These are phyloP conservation scores for Drosophila sordidapex DNA, from an alignment of 2,888 invertebrate genomes.

Conservation along the genomic window DNA sequence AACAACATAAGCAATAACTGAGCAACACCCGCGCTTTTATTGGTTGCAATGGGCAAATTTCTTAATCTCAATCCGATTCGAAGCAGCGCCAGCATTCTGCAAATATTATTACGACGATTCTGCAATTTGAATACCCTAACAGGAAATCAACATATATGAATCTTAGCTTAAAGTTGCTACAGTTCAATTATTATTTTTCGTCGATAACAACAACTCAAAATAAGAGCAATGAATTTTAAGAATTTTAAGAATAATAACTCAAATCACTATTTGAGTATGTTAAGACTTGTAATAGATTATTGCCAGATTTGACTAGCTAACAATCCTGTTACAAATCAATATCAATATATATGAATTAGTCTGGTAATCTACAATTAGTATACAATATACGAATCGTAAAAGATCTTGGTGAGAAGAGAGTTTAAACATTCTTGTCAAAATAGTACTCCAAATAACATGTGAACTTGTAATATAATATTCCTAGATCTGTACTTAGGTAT, in stretches of 20 bases:
- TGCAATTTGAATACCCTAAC: slow-evolving; percentile 26
- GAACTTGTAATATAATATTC: background rate
- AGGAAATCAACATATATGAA: background rate
- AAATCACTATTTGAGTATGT: no score
- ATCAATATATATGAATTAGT: no score
- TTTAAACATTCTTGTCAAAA: background rate
- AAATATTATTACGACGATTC: slow-evolving; percentile 26
- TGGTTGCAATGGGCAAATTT: slow-evolving; percentile 51
- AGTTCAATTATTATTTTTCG: background rate
- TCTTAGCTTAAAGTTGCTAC: background rate
- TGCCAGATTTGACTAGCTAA: no score
- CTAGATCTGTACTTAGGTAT: background rate
- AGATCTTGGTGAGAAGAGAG: background rate
- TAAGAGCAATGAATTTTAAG: no score
- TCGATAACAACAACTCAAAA: no score
- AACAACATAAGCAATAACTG: slow-evolving; percentile 15
- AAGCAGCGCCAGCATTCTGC: slow-evolving; percentile 30
- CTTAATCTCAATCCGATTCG: slow-evolving; percentile 53
- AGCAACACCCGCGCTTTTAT: slow-evolving; percentile 49
- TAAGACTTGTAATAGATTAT: no score
- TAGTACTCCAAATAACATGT: background rate
- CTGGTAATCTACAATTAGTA: no score
- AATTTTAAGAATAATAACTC: no score
- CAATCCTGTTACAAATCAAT: no score
- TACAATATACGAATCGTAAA: no score